Evolutionary conservation across 2,888 invertebrate genomes (phyloP), one percentile per base, ranked within the genome.

Genomic region (Tachina fera): DNA sequence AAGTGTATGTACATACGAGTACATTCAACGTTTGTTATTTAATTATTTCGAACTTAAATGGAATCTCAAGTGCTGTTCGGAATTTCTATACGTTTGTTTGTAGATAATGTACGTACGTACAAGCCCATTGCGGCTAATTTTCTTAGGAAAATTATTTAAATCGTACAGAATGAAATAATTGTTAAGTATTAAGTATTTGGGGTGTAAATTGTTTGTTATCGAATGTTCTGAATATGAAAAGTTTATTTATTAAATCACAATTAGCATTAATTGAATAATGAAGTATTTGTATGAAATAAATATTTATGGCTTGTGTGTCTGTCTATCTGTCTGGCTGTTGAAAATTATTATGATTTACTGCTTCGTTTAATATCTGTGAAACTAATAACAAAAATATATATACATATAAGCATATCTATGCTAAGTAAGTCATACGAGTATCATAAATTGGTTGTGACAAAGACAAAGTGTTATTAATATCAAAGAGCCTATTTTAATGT

Each of bases 181-280:
- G 13, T 16, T 13, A 14, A 60, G 60, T 60, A 8, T 47, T 9
- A 39, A 61, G 49, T 19, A 61, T 61, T 74, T 61, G 31, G 61
- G 61, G 41, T 74, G 74, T 61, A 61, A 51, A 74, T 74, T 49
- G 61, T 60, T 72, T 72, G 72, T 72, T 74, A 61, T 16, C 31
- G 6, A 39, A 31, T 61, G 41, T 51, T 74, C 61, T 74, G 13
- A 47, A 72, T 58, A 47, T 61, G 61, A 31, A 31, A 6, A 49
- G 61, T 74, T 49, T 19, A 51, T 74, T 61, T 74, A 74, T 74
- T 74, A 61, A 74, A 74, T 74, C 74, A 74, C 74, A 74, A 74
- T 74, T 61, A 61, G 41, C 61, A 41, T 74, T 74, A 74, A 74
- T 74, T 74, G 61, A 61, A 61, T 61, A 74, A 61, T 74, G 19